Evolutionary conservation across 2,888 invertebrate genomes (phyloP), one percentile per base, ranked within the genome.

Genomic region (Drosophila barbarae): DNA sequence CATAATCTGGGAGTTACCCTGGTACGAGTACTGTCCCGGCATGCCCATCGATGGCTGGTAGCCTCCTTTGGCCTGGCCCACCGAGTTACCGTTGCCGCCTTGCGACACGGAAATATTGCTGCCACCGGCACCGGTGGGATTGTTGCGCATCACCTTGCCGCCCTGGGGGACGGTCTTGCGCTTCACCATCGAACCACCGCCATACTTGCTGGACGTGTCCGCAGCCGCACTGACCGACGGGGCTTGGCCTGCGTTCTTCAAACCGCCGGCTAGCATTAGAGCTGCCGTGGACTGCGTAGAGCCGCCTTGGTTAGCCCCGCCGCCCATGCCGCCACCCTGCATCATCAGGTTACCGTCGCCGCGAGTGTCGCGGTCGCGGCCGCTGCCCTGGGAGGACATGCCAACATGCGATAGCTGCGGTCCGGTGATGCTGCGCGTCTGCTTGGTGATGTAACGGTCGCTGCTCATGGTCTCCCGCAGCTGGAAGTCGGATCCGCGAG

Each of bases 101-200:
- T 71, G 84, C 26, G 76, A 60, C 21, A 68, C 58, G 18, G 49
- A 50, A 1, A 63, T 34, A 35, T 36, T 59, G 46, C 72, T 72
- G 13, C 71, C 60, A n/a, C 47, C 42, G 34, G 57, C 55, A 8
- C 47, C 42, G 39, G 57, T 59, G 39, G 70, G 70, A 54, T 69
- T 82, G 34, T 60, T 66, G 47, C 70, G 61, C 61, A 54, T 68
- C 26, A 70, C 49, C 44, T 69, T 77, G 49, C 66, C 68, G 26
- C 73, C 56, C 32, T 73, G 84, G 15, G 84, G 63, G 12, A 81
- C 71, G 34, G 87, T 88, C 64, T 95, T 95, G 87, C 95, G 92
- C 90, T 95, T 95, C 68, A 94, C 93, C 21, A 95, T 95, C 68
- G 95, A 94, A 70, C 78, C 68, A n/a, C 71, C 74, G 49, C 79